These are phyloP conservation scores for Sphaerophoria taeniata DNA, from an alignment of 2,888 invertebrate genomes.

Conservation along the genomic window DNA sequence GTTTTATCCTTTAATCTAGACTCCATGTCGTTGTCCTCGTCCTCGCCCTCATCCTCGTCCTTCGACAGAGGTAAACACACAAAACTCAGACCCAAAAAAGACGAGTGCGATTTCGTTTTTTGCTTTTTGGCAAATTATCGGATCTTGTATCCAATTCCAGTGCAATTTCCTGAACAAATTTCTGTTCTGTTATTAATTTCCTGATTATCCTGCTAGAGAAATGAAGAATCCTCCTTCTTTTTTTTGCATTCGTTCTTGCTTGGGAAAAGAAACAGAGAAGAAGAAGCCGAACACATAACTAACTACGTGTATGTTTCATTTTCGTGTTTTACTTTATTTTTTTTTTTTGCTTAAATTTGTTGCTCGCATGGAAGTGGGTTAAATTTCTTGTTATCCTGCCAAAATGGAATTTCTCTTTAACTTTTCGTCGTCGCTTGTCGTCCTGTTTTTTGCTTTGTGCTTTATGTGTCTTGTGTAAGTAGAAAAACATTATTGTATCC, in stretches of 20 bases:
- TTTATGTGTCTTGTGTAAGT: slow-evolving; percentile 24
- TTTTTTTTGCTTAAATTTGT: slow-evolving; percentile 7
- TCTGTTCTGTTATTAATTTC: slow-evolving; percentile 67
- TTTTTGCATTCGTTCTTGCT: too few relatives aligned
- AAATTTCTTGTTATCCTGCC: slow-evolving; percentile 65
- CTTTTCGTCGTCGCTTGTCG: slow-evolving; percentile 5
- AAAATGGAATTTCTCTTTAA: slow-evolving; percentile 54
- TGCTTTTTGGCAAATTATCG: slow-evolving; percentile 64
- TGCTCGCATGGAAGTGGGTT: slow-evolving; percentile 28
- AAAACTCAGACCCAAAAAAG: background rate
- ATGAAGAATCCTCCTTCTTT: slow-evolving; percentile 18
- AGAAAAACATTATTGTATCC: slow-evolving; percentile 52
- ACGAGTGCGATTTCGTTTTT: background rate
- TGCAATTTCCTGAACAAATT: slow-evolving; percentile 68
- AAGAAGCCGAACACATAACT: background rate
- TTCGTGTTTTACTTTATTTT: background rate
- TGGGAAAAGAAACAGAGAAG: too few relatives aligned
- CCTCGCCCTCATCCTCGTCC: background rate
- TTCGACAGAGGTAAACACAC: background rate
- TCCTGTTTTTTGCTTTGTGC: slow-evolving; percentile 4
- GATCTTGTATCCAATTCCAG: slow-evolving; percentile 60
- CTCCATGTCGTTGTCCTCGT: too few relatives aligned
- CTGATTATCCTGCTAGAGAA: slow-evolving; percentile 60
- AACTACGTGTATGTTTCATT: background rate
- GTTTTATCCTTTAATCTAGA: slow-evolving; percentile 29